Conservation (phyloP, 2,797 vertebrate species). For the Lates japonicus region DNA sequence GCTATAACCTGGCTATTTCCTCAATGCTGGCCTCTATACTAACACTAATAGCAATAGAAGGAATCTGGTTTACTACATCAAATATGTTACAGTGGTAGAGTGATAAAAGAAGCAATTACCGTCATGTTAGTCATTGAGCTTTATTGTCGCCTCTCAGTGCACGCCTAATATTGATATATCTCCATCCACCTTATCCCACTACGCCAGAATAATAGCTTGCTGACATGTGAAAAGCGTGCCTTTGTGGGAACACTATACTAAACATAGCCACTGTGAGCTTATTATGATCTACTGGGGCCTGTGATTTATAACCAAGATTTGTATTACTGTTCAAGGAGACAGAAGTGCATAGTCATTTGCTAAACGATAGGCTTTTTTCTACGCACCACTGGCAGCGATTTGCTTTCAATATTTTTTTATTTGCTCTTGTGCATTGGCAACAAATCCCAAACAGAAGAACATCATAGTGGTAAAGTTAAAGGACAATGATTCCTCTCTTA, state of each 20-base stretch:
- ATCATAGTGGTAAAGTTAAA: constrained; percentile 31
- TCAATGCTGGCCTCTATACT: constrained; percentile 6
- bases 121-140: constrained; percentile 64
- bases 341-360: constrained; percentile 44
- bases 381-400: constrained; percentile 40
- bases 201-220: constrained; percentile 73
- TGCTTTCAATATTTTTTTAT: constrained; percentile 45
- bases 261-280: constrained; percentile 69
- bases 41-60: constrained; percentile 24
- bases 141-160: constrained; percentile 57
- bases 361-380: constrained; percentile 30
- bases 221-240: constrained; percentile 61
- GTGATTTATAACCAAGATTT: constrained; percentile 64
- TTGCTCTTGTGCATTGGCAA: constrained; percentile 37
- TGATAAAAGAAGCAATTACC: constrained; percentile 73
- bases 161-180: constrained; percentile 66
- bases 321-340: constrained; percentile 48
- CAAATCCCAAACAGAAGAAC: constrained; percentile 37
- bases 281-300: constrained; percentile 63
- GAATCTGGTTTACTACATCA: constrained; percentile 45
- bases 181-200: constrained; percentile 75
- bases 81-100: constrained; percentile 41
- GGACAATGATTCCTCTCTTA: neutral
- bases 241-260: constrained; percentile 56
- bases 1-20: constrained; percentile 22